Percentiles rank a stretch among this genome's conserved stretches.
Evolutionary conservation across 2,113 vertebrate genomes (phyloP).

Genomic region (Eretmochelys imbricata): DNA sequence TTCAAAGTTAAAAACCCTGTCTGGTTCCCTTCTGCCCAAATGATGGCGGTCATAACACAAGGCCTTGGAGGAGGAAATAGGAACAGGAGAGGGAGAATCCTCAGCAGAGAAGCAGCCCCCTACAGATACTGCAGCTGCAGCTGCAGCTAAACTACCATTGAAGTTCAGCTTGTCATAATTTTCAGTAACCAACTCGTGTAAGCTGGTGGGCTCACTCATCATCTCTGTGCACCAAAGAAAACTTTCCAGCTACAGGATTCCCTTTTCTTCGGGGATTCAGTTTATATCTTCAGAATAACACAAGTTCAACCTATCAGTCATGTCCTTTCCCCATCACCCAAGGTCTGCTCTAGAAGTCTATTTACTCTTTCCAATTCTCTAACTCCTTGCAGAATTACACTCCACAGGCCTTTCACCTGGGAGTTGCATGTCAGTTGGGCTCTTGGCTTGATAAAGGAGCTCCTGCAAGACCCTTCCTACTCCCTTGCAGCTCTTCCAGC

Average conservation of each 20-base stretch:
- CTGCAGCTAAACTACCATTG: background rate
- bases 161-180: background rate
- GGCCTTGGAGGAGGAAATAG: rapidly evolving
- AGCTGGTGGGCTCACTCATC: background rate
- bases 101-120: background rate
- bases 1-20: background rate
- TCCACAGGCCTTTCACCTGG: background rate
- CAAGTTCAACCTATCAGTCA: background rate
- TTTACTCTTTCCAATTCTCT: background rate
- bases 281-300: background rate
- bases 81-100: background rate
- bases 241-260: background rate
- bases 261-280: background rate
- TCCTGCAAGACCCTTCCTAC: too few species aligned
- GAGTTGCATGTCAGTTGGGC: background rate
- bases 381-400: background rate
- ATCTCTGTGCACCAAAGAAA: background rate
- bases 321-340: background rate
- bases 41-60: background rate
- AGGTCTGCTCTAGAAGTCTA: background rate
- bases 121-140: background rate
- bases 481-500: background rate
- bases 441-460: too few species aligned
- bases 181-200: background rate
- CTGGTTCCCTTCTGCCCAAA: background rate